Evolutionary conservation across 2,113 vertebrate species (phyloP).

Genomic region (Pterophyllum scalare): DNA sequence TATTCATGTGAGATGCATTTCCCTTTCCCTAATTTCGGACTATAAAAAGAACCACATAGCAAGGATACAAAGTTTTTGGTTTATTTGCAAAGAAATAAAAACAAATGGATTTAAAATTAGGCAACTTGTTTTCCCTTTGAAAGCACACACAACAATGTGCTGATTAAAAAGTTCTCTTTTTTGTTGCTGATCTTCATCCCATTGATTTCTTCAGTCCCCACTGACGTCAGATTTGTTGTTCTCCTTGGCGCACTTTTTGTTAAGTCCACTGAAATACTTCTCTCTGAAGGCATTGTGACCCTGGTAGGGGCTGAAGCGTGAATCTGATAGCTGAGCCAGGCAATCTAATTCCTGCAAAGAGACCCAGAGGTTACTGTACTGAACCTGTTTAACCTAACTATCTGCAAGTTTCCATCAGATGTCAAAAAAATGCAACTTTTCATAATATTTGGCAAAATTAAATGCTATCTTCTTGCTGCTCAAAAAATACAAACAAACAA

Average conservation of each 20-base stretch:
- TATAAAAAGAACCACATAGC: not conserved
- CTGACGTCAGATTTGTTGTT: conserved; percentile 78
- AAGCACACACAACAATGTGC: not conserved
- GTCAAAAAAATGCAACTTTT: not conserved
- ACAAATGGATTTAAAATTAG: conserved; percentile 10
- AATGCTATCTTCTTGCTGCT: not conserved
- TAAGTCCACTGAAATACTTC: conserved; percentile 96
- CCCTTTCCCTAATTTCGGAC: not conserved
- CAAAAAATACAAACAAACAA: not conserved
- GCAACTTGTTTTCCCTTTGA: not conserved
- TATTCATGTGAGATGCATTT: not conserved
- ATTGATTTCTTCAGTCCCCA: conserved; percentile 52
- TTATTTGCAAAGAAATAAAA: conserved; percentile 26
- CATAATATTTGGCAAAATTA: not conserved
- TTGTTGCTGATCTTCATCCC: not conserved
- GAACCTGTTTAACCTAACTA: not conserved
- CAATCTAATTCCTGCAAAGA: conserved; percentile 84
- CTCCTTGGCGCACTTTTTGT: conserved; percentile 88
- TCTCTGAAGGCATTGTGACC: conserved; percentile 98
- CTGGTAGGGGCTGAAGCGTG: conserved; percentile 84
- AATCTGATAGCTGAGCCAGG: conserved; percentile 79
- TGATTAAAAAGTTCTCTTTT: not conserved
- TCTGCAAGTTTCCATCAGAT: not conserved
- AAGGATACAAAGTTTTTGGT: not conserved
- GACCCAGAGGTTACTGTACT: not conserved